These are phyloP conservation scores for Theocolax elegans DNA, from an alignment of 1,140 invertebrate species.

Conservation along the genomic window DNA sequence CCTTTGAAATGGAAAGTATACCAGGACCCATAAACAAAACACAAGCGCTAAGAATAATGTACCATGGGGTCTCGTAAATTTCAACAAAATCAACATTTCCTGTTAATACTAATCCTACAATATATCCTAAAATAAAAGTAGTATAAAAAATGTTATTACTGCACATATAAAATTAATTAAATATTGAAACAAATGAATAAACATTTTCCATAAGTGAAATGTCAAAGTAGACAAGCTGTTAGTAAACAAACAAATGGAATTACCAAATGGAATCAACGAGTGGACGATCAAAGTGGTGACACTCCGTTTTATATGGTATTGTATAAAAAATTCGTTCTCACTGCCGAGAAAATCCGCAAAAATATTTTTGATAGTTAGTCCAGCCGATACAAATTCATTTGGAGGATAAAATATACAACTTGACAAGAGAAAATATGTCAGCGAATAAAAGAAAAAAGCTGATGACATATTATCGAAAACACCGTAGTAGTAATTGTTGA, in stretches of 20 bases:
- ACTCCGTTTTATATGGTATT: slow-evolving; percentile 78
- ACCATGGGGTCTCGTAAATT: slow-evolving; percentile 62
- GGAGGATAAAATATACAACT: slow-evolving; percentile 81
- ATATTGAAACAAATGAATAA: slow-evolving; percentile 15
- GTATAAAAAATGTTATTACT: background rate
- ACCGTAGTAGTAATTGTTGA: too few relatives aligned
- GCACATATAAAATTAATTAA: slow-evolving; percentile 9
- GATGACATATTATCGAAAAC: slow-evolving; percentile 30
- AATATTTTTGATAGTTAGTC: slow-evolving; percentile 77
- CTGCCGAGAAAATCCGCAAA: slow-evolving; percentile 75
- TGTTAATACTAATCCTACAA: slow-evolving; percentile 69
- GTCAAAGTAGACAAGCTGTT: slow-evolving; percentile 10
- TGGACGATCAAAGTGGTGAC: slow-evolving; percentile 76
- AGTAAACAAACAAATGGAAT: too few relatives aligned
- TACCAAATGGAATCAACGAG: slow-evolving; percentile 74
- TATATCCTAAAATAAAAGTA: slow-evolving; percentile 66
- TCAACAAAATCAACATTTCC: slow-evolving; percentile 63
- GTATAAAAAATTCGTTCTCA: slow-evolving; percentile 76
- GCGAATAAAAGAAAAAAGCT: slow-evolving; percentile 69
- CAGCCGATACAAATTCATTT: slow-evolving; percentile 78
- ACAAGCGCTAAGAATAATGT: slow-evolving; percentile 57
- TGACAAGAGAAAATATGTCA: slow-evolving; percentile 77
- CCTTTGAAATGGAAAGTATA: slow-evolving; percentile 60
- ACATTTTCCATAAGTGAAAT: background rate
- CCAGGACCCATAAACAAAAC: slow-evolving; percentile 58